Evolutionary conservation across 2,113 vertebrate genomes (phyloP).

Genomic region (Forbesichthys agassizii): DNA sequence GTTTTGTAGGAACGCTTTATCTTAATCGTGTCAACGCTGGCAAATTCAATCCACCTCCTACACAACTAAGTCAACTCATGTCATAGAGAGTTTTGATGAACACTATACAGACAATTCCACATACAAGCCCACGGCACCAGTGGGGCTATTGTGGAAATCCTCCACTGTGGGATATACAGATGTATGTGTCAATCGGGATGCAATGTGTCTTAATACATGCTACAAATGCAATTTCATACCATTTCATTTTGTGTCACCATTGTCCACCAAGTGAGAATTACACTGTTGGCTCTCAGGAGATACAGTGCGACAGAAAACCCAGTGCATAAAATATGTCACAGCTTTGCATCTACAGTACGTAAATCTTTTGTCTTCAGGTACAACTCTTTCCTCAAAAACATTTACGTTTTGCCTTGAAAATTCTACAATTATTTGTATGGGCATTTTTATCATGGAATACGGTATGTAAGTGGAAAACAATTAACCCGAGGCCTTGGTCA

Average conservation of each 20-base stretch:
- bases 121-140: constrained; percentile 18
- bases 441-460: constrained; percentile 11
- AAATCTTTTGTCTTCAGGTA: constrained; percentile 23
- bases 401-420: constrained; percentile 43
- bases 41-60: constrained; percentile 30
- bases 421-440: constrained; percentile 4
- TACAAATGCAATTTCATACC: constrained; percentile 57
- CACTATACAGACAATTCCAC: constrained; percentile 31
- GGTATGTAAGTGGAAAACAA: background rate
- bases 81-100: constrained; percentile 32
- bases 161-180: constrained; percentile 49
- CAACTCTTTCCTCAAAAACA: constrained; percentile 25
- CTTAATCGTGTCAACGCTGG: constrained; percentile 10
- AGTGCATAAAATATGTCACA: constrained; percentile 7
- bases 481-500: constrained; percentile 3
- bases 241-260: constrained; percentile 16
- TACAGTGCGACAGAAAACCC: constrained; percentile 3
- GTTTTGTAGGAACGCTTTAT: constrained; percentile 48
- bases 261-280: constrained; percentile 11
- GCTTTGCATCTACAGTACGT: constrained; percentile 18
- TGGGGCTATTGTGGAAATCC: constrained; percentile 6
- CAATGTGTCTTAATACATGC: constrained; percentile 37
- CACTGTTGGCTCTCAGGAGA: background rate
- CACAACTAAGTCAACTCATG: constrained; percentile 30
- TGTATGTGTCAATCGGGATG: constrained; percentile 17